Evolutionary conservation across 2,888 invertebrate genomes (phyloP).

Genomic region (Mechanitis messenoides): DNA sequence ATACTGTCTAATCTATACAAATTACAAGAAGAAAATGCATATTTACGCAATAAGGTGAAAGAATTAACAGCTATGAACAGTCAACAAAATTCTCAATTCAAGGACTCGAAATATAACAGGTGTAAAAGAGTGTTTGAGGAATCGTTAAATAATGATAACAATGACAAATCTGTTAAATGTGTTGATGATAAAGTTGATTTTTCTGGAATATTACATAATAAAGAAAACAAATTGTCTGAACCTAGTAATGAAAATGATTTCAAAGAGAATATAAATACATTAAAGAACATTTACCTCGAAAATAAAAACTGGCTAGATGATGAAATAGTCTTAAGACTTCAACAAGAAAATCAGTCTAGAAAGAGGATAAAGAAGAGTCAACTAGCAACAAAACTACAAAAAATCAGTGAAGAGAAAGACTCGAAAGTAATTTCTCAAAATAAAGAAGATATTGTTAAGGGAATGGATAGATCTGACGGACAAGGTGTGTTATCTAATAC

Average conservation of each 20-base stretch:
- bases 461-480: conserved; percentile 34
- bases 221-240: conserved; percentile 37
- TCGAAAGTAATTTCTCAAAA: conserved; percentile 31
- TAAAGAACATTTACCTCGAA: conserved; percentile 57
- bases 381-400: conserved; percentile 30
- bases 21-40: conserved; percentile 70
- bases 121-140: conserved; percentile 68
- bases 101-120: conserved; percentile 48
- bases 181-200: conserved; percentile 45
- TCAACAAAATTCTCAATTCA: conserved; percentile 45
- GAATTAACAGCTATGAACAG: conserved; percentile 52
- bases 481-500: background rate
- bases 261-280: conserved; percentile 50
- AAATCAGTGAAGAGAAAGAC: conserved; percentile 38
- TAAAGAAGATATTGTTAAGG: conserved; percentile 27
- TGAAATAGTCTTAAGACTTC: conserved; percentile 51
- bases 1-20: conserved; percentile 69
- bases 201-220: conserved; percentile 36
- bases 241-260: conserved; percentile 55
- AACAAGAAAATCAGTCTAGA: conserved; percentile 40
- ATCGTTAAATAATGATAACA: conserved; percentile 52
- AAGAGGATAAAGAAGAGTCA: conserved; percentile 37
- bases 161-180: conserved; percentile 54
- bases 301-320: conserved; percentile 65
- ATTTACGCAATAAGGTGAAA: conserved; percentile 59